These are phyloP conservation scores for Hybognathus amarus DNA, from an alignment of 2,797 vertebrate genomes.

Conservation along the genomic window DNA sequence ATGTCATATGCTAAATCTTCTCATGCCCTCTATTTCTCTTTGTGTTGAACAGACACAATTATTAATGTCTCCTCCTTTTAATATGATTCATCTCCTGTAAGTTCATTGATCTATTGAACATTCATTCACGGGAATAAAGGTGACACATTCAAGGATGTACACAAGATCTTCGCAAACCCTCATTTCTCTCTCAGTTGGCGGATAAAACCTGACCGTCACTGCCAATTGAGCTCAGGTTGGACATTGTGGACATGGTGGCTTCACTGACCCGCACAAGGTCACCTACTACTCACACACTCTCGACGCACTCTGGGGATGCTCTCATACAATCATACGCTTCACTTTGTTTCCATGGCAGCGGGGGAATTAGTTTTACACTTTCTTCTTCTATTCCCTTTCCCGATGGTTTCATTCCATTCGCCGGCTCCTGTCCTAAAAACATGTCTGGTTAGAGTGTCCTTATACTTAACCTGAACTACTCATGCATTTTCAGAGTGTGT, in stretches of 20 bases:
- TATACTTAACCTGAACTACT: constrained; percentile 9
- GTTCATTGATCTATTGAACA: background rate
- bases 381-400: constrained; percentile 18
- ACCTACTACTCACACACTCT: constrained; percentile 10
- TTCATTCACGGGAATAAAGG: background rate
- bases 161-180: background rate
- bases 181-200: background rate
- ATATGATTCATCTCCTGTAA: background rate
- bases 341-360: constrained; percentile 53
- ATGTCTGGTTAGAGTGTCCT: constrained; percentile 34
- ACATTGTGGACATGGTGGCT: background rate
- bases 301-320: constrained; percentile 3
- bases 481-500: constrained; percentile 5
- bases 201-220: background rate
- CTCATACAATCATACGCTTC: constrained; percentile 15
- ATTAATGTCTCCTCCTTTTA: constrained; percentile 4
- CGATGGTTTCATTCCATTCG: constrained; percentile 23
- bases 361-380: constrained; percentile 38
- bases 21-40: background rate
- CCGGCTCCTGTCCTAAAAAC: constrained; percentile 31
- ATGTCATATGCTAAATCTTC: background rate
- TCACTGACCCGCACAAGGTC: constrained; percentile 21
- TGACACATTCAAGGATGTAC: background rate
- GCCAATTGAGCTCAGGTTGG: no score
- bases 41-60: background rate